Percentiles rank a stretch among this genome's conserved stretches.
These are phyloP conservation scores for Drosophila elegans DNA, from an alignment of 1,140 invertebrate species.

Conservation along the genomic window DNA sequence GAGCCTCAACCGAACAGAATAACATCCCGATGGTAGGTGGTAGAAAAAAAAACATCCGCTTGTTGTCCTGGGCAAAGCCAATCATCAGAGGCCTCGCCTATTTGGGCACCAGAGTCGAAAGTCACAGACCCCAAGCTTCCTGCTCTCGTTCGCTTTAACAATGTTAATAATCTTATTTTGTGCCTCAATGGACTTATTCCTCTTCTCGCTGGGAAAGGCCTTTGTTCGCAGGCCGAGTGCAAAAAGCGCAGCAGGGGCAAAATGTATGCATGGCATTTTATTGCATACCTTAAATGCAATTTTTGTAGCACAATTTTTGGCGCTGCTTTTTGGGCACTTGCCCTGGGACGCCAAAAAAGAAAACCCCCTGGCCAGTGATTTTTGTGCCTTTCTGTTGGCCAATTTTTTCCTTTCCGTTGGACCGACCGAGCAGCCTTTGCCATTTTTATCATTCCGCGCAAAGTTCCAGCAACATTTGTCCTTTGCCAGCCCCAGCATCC, in stretches of 20 bases:
- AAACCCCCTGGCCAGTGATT: constrained; percentile 30
- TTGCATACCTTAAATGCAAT: constrained; percentile 77
- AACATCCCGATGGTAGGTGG: constrained; percentile 8
- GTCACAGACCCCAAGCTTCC: constrained; percentile 34
- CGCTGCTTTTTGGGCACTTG: constrained; percentile 24
- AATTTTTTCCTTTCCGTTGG: constrained; percentile 34
- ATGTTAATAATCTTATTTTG: constrained; percentile 82
- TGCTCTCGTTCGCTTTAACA: constrained; percentile 74
- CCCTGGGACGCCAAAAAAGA: background rate
- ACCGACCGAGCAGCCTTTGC: constrained; percentile 33
- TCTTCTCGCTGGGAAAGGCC: constrained; percentile 17
- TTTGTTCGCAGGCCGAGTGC: constrained; percentile 40
- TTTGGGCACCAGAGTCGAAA: background rate
- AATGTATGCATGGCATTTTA: constrained; percentile 74
- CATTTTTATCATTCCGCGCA: constrained; percentile 63
- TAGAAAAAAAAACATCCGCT: constrained; percentile 32
- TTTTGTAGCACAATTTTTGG: constrained; percentile 62
- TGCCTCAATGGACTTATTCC: constrained; percentile 67
- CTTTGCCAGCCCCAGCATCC: constrained; percentile 15
- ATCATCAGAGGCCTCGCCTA: constrained; percentile 36
- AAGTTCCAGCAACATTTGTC: constrained; percentile 55
- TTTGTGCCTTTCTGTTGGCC: constrained; percentile 40
- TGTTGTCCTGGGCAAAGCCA: constrained; percentile 54
- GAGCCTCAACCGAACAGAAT: constrained; percentile 13
- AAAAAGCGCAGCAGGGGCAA: constrained; percentile 38